These are phyloP conservation scores for Dendroctonus valens DNA, from an alignment of 1,140 invertebrate genomes.

Conservation along the genomic window DNA sequence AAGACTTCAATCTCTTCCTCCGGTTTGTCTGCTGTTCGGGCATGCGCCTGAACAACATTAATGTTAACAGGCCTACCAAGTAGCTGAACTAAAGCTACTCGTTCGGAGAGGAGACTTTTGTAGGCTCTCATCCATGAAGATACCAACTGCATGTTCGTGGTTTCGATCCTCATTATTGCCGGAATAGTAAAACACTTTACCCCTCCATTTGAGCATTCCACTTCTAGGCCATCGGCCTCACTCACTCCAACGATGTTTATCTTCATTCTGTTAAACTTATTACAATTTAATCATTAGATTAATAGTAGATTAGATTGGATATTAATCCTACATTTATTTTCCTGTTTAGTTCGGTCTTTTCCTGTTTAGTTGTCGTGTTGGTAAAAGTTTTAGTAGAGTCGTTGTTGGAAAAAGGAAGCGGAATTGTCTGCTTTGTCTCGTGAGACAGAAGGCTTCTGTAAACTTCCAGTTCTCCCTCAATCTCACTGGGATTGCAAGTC, in stretches of 20 bases:
- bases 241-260: slow-evolving; percentile 13
- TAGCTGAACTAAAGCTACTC: slow-evolving; percentile 13
- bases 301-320: no score
- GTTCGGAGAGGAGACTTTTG: slow-evolving; percentile 8
- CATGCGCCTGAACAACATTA: slow-evolving; percentile 20
- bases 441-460: no score
- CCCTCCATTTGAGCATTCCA: slow-evolving; percentile 1
- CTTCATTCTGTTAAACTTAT: slow-evolving; percentile 19
- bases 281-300: no score
- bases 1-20: slow-evolving; percentile 15
- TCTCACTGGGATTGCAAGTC: no score
- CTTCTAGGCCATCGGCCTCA: slow-evolving; percentile 14
- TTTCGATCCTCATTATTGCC: slow-evolving; percentile 3
- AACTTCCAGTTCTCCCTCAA: no score
- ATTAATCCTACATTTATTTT: no score
- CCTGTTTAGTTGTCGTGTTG: no score
- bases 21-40: slow-evolving; percentile 20
- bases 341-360: no score
- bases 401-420: no score
- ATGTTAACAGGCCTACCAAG: not conserved
- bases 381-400: no score
- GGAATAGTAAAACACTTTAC: slow-evolving; percentile 18
- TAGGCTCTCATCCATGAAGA: not conserved
- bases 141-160: slow-evolving; percentile 11
- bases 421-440: no score